Evolutionary conservation across 2,113 vertebrate genomes (phyloP), one percentile per base, ranked within the genome.

Genomic region (Toxostoma redivivum): DNA sequence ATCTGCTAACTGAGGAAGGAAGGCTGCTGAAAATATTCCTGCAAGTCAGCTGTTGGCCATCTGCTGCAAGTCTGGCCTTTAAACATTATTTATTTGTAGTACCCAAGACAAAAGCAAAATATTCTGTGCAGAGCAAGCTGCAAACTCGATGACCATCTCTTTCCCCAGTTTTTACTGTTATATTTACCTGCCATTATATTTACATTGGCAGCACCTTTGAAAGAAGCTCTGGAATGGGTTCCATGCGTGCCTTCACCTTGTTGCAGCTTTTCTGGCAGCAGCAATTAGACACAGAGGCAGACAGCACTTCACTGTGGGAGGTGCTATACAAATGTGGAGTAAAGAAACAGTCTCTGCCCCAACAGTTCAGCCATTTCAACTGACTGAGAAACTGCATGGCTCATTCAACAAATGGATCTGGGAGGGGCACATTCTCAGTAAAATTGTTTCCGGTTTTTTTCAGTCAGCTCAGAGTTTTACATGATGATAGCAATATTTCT

Each of bases 21-120:
- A 72, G 65, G 61, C 53, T 89, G 86, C 81, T 81, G 60, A 84
- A 89, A 94, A 80, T 21, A 42, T 87, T 91, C 42, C 79, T 62
- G 3, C 57, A 89, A 81, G 78, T 80, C 94, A 94, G 84, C 87
- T 94, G 89, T 42, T 61, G 54, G 58, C 88, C 90, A 94, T 93
- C 62, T 95, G 92, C 88, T 94, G 50, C 66, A 85, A 61, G 30
- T 31, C 81, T 65, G 70, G 57, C 40, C 74, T 91, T 92, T 61
- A 69, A 67, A 85, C 3, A 6, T 42, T 65, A 89, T 88, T 95
- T 94, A 77, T 93, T 88, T 90, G 79, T 53, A 73, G 60, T 51
- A 90, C 31, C 28, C 74, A 80, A 80, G 62, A 79, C 62, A 90
- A 93, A 93, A 76, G 70, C 70, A 70, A 92, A 92, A 84, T 51